Evolutionary conservation across 2,113 vertebrate species (phyloP).

Genomic region (Maccullochella peelii): DNA sequence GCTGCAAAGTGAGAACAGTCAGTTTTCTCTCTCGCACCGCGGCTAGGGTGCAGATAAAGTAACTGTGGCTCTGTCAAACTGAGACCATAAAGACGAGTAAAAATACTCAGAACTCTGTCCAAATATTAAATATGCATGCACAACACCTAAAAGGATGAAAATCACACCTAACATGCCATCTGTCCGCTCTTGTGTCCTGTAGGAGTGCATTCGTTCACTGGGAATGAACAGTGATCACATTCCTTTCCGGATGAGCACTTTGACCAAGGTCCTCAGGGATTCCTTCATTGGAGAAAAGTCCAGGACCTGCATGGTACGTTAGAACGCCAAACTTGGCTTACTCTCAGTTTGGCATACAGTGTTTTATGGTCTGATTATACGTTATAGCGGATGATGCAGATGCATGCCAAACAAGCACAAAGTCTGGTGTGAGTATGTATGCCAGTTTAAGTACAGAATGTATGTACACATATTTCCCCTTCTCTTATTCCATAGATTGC

Average conservation of each 20-base stretch:
- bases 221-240: conserved; percentile 96
- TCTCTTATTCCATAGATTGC: conserved; percentile 88
- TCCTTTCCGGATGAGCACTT: conserved; percentile 96
- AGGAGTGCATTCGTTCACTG: conserved; percentile 98
- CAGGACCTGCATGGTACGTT: conserved; percentile 94
- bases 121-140: not conserved
- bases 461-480: not conserved
- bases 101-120: not conserved
- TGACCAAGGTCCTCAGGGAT: conserved; percentile 96
- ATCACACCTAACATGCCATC: not conserved
- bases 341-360: not conserved
- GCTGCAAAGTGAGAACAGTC: not conserved
- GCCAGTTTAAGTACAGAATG: not conserved
- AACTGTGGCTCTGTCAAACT: not conserved
- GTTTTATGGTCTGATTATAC: not conserved
- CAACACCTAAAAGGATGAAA: not conserved
- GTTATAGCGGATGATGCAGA: not conserved
- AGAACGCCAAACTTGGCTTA: not conserved
- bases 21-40: not conserved
- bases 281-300: conserved; percentile 97
- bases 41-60: not conserved
- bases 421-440: not conserved
- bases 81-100: not conserved
- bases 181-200: not conserved
- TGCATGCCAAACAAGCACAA: not conserved